Evolutionary conservation across 2,797 vertebrate species (phyloP).

Genomic region (Erithacus rubecula): DNA sequence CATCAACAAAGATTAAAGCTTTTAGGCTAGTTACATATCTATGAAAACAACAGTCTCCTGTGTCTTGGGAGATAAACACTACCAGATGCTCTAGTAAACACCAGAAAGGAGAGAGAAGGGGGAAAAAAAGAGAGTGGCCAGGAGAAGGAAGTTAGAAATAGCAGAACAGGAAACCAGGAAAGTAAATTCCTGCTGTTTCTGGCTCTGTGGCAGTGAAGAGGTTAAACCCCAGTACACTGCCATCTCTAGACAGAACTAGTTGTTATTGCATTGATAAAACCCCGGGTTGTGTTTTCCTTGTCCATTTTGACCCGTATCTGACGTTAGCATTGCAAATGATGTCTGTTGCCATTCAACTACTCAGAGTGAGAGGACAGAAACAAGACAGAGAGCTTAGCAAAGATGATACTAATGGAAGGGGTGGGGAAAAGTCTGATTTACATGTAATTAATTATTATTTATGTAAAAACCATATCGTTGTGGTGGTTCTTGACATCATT

Average conservation of each 20-base stretch:
- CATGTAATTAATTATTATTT: slow-evolving; percentile 68
- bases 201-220: slow-evolving; percentile 20
- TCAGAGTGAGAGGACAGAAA: slow-evolving; percentile 32
- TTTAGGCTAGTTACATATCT: slow-evolving; percentile 45
- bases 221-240: slow-evolving; percentile 45
- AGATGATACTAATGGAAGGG: slow-evolving; percentile 57
- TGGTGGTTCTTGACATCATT: slow-evolving; percentile 49
- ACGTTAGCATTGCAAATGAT: slow-evolving; percentile 70
- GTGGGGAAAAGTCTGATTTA: slow-evolving; percentile 55
- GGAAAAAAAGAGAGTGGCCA: background rate
- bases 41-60: slow-evolving; percentile 44
- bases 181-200: background rate
- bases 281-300: slow-evolving; percentile 63
- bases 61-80: slow-evolving; percentile 50
- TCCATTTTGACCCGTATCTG: slow-evolving; percentile 65
- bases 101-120: background rate
- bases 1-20: slow-evolving; percentile 55
- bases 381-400: slow-evolving; percentile 58
- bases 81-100: slow-evolving; percentile 59
- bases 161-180: background rate
- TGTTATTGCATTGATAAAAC: slow-evolving; percentile 65
- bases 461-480: slow-evolving; percentile 63
- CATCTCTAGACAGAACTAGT: slow-evolving; percentile 50
- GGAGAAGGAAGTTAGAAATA: background rate
- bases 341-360: slow-evolving; percentile 56